phyloP scores from a whole-genome alignment of 64 coral and sea anemone species.

The Porites lutea region DNA sequence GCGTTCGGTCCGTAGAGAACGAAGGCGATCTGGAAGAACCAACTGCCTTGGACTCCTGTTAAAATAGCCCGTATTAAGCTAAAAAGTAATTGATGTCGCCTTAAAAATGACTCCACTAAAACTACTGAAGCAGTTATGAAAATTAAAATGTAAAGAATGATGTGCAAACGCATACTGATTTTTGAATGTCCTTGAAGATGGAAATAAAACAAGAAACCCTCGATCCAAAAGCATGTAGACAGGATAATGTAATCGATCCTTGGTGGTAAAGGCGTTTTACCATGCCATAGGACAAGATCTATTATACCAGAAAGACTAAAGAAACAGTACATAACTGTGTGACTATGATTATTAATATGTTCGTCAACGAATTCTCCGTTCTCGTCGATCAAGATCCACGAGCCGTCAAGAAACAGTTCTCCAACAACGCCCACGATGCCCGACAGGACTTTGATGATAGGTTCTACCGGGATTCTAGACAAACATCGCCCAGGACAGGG shows the following conservation, averaged over 20 bases:
- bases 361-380: conserved; percentile 7
- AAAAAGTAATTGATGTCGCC: background rate
- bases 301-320: conserved; percentile 37
- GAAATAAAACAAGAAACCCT: conserved; percentile 41
- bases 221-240: conserved; percentile 27
- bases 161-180: conserved; percentile 48
- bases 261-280: background rate
- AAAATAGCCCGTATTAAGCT: conserved; percentile 46
- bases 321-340: conserved; percentile 42
- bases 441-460: conserved; percentile 31
- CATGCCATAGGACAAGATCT: conserved; percentile 26
- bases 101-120: conserved; percentile 12
- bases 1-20: conserved; percentile 37
- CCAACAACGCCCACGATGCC: background rate
- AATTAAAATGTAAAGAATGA: conserved; percentile 31
- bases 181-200: conserved; percentile 35
- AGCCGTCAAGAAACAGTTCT: background rate
- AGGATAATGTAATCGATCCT: conserved; percentile 12
- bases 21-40: conserved; percentile 62
- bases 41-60: conserved; percentile 27
- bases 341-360: conserved; percentile 37
- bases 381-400: background rate
- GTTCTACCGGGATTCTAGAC: conserved; percentile 34
- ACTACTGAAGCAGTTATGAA: conserved; percentile 18
- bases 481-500: background rate